Conservation (phyloP, 2,797 vertebrate genomes). For the Amazonetta brasiliensis region DNA sequence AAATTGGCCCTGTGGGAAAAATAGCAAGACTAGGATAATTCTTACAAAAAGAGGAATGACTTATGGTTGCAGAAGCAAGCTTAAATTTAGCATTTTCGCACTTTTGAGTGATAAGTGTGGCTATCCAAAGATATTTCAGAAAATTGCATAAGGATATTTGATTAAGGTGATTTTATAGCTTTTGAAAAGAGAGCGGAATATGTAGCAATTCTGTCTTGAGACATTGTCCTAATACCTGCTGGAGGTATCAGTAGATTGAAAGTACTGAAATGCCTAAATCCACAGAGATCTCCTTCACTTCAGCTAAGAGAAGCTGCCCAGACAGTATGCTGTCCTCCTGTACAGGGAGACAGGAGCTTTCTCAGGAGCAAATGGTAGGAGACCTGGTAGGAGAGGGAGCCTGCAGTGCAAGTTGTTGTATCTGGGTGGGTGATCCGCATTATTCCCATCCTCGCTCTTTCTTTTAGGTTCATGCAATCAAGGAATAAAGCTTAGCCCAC, state of each 20-base stretch:
- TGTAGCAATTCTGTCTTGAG: background rate
- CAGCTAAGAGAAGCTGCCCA: background rate
- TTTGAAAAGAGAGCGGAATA: background rate
- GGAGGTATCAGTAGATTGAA: background rate
- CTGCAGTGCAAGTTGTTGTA: background rate
- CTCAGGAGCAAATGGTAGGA: background rate
- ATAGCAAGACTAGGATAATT: conserved; percentile 12
- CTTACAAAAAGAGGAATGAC: conserved; percentile 17
- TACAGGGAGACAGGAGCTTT: fast-evolving
- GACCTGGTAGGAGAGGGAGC: background rate
- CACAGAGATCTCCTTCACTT: background rate
- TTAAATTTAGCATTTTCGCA: conserved; percentile 10
- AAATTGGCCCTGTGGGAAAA: conserved; percentile 48
- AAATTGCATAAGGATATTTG: background rate
- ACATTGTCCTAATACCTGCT: background rate
- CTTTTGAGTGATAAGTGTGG: background rate
- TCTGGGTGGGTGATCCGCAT: background rate
- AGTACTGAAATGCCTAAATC: background rate
- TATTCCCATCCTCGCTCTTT: background rate
- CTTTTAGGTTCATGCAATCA: background rate
- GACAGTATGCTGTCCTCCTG: background rate
- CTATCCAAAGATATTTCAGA: background rate
- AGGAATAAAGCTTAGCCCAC: background rate
- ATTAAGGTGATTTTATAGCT: background rate
- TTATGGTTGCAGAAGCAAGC: background rate